phyloP scores from a whole-genome alignment of 2,797 vertebrate genomes.

The Malacoctenus gilli region DNA sequence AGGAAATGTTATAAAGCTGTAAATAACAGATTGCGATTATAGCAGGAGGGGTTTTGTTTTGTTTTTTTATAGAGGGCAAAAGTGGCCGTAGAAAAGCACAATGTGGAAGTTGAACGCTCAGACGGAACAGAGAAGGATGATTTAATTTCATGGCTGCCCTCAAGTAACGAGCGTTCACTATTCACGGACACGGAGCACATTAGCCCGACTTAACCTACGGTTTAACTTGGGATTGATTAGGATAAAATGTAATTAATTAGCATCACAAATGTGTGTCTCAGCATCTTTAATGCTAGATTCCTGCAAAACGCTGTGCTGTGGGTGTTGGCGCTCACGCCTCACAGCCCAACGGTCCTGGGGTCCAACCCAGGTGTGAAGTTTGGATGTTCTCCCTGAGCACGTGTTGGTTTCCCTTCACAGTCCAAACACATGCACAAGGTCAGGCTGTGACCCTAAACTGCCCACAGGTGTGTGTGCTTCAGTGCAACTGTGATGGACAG shows the following conservation, averaged over 20 bases:
- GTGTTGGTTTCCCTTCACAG: too few species aligned
- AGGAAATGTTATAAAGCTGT: slow-evolving; percentile 47
- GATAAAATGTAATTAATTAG: slow-evolving; percentile 20
- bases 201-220: neutral
- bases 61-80: slow-evolving; percentile 7
- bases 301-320: too few species aligned
- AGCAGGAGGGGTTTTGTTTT: neutral
- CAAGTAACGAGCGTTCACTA: slow-evolving; percentile 15
- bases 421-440: too few species aligned
- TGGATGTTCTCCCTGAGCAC: too few species aligned
- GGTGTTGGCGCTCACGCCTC: too few species aligned
- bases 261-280: too few species aligned
- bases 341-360: too few species aligned
- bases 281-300: too few species aligned
- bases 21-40: slow-evolving; percentile 45
- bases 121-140: slow-evolving; percentile 1
- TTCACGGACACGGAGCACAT: slow-evolving; percentile 9
- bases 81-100: slow-evolving; percentile 13
- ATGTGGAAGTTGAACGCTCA: neutral
- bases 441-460: too few species aligned
- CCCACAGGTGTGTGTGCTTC: too few species aligned
- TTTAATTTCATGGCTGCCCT: slow-evolving; percentile 25
- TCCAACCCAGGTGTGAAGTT: too few species aligned
- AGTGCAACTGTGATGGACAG: too few species aligned
- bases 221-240: slow-evolving; percentile 10